These are phyloP conservation scores for Chiridota heheva DNA, from an alignment of 35 echinoderm and acorn worm species.

Conservation along the genomic window DNA sequence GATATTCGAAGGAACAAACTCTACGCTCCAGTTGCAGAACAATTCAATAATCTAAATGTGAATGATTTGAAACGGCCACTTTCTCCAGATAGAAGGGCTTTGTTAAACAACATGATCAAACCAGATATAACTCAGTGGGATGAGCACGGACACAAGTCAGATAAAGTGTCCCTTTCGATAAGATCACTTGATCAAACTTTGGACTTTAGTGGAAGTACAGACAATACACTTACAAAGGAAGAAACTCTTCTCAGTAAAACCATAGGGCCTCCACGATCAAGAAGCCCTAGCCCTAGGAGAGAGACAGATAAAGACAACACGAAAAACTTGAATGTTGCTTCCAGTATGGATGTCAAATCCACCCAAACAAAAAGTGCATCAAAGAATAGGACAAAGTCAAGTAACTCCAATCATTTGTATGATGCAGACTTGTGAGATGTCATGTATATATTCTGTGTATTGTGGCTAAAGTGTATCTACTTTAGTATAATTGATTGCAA, in stretches of 20 bases:
- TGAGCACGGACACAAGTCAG: conserved; percentile 56
- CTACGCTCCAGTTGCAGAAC: conserved; percentile 75
- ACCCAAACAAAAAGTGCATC: not conserved
- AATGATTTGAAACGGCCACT: conserved; percentile 48
- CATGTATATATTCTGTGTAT: no score
- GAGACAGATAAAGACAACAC: not conserved
- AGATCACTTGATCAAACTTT: conserved; percentile 80
- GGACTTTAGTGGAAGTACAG: conserved; percentile 63
- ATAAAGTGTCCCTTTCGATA: conserved; percentile 60
- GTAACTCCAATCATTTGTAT: conserved; percentile 37
- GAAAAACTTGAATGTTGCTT: no score
- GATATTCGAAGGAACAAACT: conserved; percentile 65
- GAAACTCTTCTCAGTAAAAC: conserved; percentile 76
- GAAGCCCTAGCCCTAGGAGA: conserved; percentile 19
- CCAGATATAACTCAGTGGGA: conserved; percentile 81
- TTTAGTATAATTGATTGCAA: no score
- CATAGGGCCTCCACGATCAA: conserved; percentile 47
- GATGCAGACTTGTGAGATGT: conserved; percentile 34
- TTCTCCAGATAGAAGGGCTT: conserved; percentile 61
- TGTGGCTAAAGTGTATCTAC: no score
- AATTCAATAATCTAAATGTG: conserved; percentile 66
- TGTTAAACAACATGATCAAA: conserved; percentile 56
- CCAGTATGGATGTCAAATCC: not conserved
- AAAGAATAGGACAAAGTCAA: conserved; percentile 33
- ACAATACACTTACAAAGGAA: conserved; percentile 67